phyloP scores from a whole-genome alignment of 2,888 invertebrate genomes.

The Amiota communis region DNA sequence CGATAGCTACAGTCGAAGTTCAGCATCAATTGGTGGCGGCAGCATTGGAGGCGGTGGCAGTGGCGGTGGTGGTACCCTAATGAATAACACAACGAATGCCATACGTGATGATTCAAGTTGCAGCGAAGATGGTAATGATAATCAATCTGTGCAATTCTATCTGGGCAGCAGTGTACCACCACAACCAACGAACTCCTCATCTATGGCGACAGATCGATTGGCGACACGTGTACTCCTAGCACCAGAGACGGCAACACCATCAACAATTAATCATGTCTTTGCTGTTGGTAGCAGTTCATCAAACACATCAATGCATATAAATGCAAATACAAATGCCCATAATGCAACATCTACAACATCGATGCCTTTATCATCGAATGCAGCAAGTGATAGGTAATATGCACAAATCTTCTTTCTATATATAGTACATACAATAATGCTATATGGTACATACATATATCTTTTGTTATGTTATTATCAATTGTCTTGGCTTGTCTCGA shows the following conservation, averaged over 20 bases:
- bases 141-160: conserved; percentile 65
- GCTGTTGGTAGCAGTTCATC: background rate
- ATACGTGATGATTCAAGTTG: conserved; percentile 69
- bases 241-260: background rate
- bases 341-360: background rate
- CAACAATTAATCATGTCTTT: background rate
- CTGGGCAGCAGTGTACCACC: conserved; percentile 49
- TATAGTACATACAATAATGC: background rate
- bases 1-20: conserved; percentile 64
- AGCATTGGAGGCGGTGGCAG: conserved; percentile 36
- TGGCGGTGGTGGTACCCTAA: conserved; percentile 37
- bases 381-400: conserved; percentile 14
- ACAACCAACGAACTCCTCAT: conserved; percentile 25
- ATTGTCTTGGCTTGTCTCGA: background rate
- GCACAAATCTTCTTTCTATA: conserved; percentile 6
- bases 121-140: conserved; percentile 67
- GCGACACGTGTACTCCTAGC: background rate
- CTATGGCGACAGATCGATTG: conserved; percentile 24
- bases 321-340: background rate
- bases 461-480: background rate
- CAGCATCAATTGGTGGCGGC: conserved; percentile 50
- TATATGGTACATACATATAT: background rate
- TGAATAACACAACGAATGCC: conserved; percentile 54
- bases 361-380: background rate
- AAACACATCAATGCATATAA: background rate